phyloP scores from a whole-genome alignment of 2,797 vertebrate species.

The Columba guinea region DNA sequence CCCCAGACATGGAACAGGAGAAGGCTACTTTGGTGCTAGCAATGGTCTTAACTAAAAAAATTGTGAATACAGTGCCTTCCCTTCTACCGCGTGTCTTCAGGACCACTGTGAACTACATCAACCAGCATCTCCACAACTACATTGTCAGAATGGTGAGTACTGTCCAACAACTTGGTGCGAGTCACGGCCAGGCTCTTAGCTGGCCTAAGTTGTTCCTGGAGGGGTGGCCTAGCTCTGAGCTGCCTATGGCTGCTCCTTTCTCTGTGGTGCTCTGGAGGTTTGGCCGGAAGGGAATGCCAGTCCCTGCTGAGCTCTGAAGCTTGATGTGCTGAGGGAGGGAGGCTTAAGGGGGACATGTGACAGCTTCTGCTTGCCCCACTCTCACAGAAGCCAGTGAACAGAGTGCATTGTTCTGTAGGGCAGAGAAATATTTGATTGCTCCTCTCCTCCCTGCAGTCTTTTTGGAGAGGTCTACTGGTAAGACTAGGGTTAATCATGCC shows the following conservation, averaged over 20 bases:
- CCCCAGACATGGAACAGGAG: conserved; percentile 76
- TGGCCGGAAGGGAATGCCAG: not conserved
- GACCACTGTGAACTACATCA: conserved; percentile 75
- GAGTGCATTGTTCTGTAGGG: not conserved
- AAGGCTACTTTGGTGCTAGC: conserved; percentile 78
- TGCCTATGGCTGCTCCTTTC: not conserved
- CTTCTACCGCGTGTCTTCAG: conserved; percentile 77
- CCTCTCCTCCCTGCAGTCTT: not conserved
- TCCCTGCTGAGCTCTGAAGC: not conserved
- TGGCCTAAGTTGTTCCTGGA: not conserved
- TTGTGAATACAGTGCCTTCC: conserved; percentile 75
- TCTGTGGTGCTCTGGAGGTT: not conserved
- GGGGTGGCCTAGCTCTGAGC: not conserved
- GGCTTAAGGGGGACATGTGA: not conserved
- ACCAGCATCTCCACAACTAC: conserved; percentile 27
- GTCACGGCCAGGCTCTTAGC: not conserved
- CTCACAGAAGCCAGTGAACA: not conserved
- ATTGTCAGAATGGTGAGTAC: conserved; percentile 56
- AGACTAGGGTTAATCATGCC: not conserved
- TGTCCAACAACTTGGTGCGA: rapidly evolving
- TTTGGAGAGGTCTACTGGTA: not conserved
- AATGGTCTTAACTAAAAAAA: conserved; percentile 85
- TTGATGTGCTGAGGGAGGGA: not conserved
- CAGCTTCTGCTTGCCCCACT: not conserved
- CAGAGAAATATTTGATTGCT: not conserved